Evolutionary conservation across 2,797 vertebrate genomes (phyloP), one percentile per base, ranked within the genome.

Genomic region (Telmatherina bonti): DNA sequence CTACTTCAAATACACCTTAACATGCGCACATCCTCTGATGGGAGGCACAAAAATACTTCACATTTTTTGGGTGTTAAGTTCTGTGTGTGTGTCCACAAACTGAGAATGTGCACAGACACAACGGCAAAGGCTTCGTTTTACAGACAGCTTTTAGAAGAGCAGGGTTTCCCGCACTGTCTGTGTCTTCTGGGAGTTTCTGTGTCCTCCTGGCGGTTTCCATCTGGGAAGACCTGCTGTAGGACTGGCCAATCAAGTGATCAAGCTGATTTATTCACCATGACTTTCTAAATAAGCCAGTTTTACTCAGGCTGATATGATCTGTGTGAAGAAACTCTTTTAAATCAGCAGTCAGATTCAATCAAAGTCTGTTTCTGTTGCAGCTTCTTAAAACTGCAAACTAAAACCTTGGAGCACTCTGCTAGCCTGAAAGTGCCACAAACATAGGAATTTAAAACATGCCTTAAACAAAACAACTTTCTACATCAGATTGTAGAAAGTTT

Each of bases 1-100:
- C 90, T 53, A 84, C 91, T 94, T 93, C 38, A 73, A 95, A 94
- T 94, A 91, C 80, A 93, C 85, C 92, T 94, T 92, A 94, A 92
- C 80, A 66, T 81, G 76, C 10, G 60, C 79, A 76, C 63, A 88
- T 88, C 86, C 88, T 89, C 81, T 83, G 84, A 88, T 76, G 83
- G 78, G 81, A 78, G 66, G 67, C 76, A 70, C 82, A 64, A 43
- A 79, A 78, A 83, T 85, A 78, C 58, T 78, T 88, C 66, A 55
- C 66, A 89, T 88, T 72, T 53, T 85, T 87, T 89, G 59, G 76
- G 71, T 70, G 72, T 67, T 70, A 47, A 31, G 47, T 76, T 74
- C 69, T 69, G 53, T 67, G 57, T 59, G 65, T 59, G 74, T 79
- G 57, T 54, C 72, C 56, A 82, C 66, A 73, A 67, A 71, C 61